These are phyloP conservation scores for Typhlomys cinereus DNA, from an alignment of 2,113 vertebrate species.

Conservation along the genomic window DNA sequence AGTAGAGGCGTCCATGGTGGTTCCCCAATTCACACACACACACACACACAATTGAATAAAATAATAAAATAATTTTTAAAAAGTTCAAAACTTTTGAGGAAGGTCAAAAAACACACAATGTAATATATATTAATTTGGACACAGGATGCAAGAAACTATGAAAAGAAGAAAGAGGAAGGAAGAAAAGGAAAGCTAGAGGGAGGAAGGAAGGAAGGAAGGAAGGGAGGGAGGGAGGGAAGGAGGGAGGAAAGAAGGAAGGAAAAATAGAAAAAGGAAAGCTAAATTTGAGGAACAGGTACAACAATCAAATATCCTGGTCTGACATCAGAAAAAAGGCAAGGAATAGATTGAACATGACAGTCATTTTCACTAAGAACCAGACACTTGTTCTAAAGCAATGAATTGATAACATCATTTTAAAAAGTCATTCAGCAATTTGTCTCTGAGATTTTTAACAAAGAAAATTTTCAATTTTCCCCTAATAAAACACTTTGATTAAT, in stretches of 20 bases:
- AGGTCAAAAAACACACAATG: not conserved
- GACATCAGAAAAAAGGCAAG: not conserved
- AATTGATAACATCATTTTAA: not conserved
- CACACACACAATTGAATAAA: no score
- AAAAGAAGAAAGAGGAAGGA: no score
- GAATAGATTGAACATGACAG: not conserved
- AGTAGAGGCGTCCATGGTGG: no score
- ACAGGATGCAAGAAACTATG: not conserved
- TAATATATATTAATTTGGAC: not conserved
- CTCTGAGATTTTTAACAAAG: not conserved
- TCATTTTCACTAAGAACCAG: not conserved
- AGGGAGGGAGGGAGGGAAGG: no score
- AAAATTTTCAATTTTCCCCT: not conserved
- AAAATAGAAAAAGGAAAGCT: not conserved
- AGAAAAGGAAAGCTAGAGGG: no score
- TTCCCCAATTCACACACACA: no score
- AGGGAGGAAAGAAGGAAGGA: no score
- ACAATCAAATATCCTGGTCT: not conserved
- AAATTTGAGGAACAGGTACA: not conserved
- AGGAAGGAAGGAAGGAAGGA: no score
- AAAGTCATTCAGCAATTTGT: not conserved
- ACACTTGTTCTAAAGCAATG: slow-evolving; percentile 27
- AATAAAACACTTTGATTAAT: not conserved
- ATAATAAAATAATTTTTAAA: no score
- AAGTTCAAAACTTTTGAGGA: not conserved